Conservation (phyloP, 2,797 vertebrate genomes). For the Acanthopagrus latus region DNA sequence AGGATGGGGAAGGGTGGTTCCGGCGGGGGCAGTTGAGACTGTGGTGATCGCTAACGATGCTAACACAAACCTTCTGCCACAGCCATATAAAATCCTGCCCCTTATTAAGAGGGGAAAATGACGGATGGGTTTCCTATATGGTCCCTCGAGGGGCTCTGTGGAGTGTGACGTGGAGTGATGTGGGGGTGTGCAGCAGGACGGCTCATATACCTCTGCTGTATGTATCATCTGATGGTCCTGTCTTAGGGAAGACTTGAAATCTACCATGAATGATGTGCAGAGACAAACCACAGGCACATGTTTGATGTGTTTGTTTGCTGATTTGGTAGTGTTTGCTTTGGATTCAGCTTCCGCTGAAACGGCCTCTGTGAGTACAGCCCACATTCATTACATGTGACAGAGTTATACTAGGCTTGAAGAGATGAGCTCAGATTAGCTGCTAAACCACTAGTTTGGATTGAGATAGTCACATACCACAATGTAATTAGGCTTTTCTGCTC, state of each 20-base stretch:
- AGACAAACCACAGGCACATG: slow-evolving; percentile 53
- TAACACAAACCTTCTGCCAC: slow-evolving; percentile 77
- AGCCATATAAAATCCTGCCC: slow-evolving; percentile 73
- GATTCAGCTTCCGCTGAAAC: slow-evolving; percentile 39
- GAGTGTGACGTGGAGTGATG: slow-evolving; percentile 37
- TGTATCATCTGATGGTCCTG: slow-evolving; percentile 26
- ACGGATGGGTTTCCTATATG: slow-evolving; percentile 67
- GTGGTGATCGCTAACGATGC: slow-evolving; percentile 65
- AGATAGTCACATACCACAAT: slow-evolving; percentile 8
- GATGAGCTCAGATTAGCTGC: slow-evolving; percentile 37
- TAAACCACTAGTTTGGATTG: slow-evolving; percentile 23
- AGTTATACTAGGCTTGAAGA: slow-evolving; percentile 42
- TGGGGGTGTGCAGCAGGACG: not conserved
- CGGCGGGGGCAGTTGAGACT: slow-evolving; percentile 35
- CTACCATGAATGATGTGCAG: slow-evolving; percentile 48
- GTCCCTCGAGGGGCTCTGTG: slow-evolving; percentile 55
- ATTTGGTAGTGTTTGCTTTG: slow-evolving; percentile 60
- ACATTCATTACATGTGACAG: slow-evolving; percentile 48
- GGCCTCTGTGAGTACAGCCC: slow-evolving; percentile 14
- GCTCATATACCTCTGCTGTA: slow-evolving; percentile 15
- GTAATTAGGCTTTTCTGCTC: slow-evolving; percentile 10
- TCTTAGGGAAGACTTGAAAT: slow-evolving; percentile 30
- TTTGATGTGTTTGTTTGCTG: slow-evolving; percentile 67
- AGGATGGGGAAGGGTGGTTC: slow-evolving; percentile 26
- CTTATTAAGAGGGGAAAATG: slow-evolving; percentile 72